Evolutionary conservation across 2,888 invertebrate genomes (phyloP).

Genomic region (Hydropsyche betteni): DNA sequence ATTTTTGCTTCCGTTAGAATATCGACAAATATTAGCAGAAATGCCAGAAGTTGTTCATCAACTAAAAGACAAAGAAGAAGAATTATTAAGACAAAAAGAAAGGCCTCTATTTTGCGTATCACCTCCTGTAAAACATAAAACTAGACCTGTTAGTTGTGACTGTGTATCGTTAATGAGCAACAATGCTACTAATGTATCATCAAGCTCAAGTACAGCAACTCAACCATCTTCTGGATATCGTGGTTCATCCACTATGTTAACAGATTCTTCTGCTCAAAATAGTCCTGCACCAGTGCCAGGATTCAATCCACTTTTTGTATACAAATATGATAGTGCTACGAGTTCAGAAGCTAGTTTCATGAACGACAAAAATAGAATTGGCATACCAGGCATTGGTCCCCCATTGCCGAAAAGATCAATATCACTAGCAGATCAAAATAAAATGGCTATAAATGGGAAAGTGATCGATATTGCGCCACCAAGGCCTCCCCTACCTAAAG

Average conservation of each 20-base stretch:
- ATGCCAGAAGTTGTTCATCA: conserved; percentile 80
- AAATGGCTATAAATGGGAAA: conserved; percentile 58
- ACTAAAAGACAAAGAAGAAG: conserved; percentile 67
- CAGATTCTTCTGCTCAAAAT: conserved; percentile 78
- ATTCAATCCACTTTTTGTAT: conserved; percentile 80
- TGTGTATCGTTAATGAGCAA: conserved; percentile 67
- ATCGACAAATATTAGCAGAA: conserved; percentile 79
- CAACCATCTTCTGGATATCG: conserved; percentile 88
- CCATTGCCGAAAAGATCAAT: conserved; percentile 75
- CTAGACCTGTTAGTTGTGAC: conserved; percentile 70
- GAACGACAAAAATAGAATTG: conserved; percentile 64
- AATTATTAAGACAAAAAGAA: conserved; percentile 55
- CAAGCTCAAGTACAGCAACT: conserved; percentile 76
- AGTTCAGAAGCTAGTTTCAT: conserved; percentile 78
- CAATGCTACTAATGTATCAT: conserved; percentile 67
- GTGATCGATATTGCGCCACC: conserved; percentile 71
- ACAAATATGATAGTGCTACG: conserved; percentile 80
- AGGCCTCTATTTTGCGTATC: conserved; percentile 65
- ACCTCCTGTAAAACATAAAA: conserved; percentile 64
- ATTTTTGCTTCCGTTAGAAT: conserved; percentile 86
- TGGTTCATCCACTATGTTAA: conserved; percentile 84
- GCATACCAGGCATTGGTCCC: conserved; percentile 61
- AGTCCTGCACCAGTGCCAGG: conserved; percentile 70
- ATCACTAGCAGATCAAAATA: conserved; percentile 67
- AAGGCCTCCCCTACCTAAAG: conserved; percentile 76